These are phyloP conservation scores for Lacerta viridis DNA, from an alignment of 2,797 vertebrate species.

Conservation along the genomic window DNA sequence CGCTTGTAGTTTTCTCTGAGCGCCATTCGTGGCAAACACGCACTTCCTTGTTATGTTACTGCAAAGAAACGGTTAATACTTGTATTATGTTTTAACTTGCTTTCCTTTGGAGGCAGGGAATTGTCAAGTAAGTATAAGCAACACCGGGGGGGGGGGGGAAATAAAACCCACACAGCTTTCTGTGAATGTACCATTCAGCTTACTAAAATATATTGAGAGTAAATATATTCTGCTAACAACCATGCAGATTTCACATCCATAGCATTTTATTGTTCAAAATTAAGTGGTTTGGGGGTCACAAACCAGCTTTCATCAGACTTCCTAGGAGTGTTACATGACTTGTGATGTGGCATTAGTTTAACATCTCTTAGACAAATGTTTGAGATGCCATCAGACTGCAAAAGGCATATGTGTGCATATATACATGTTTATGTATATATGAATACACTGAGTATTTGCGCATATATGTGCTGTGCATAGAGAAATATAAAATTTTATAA, in stretches of 20 bases:
- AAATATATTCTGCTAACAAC: slow-evolving; percentile 47
- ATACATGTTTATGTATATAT: slow-evolving; percentile 78
- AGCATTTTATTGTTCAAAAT: slow-evolving; percentile 55
- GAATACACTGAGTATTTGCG: slow-evolving; percentile 61
- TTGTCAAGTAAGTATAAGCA: slow-evolving; percentile 93
- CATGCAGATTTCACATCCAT: slow-evolving; percentile 57
- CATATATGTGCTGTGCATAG: slow-evolving; percentile 59
- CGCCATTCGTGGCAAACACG: slow-evolving; percentile 33
- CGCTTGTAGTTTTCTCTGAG: slow-evolving; percentile 52
- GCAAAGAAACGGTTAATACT: slow-evolving; percentile 88
- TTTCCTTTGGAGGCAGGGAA: slow-evolving; percentile 98
- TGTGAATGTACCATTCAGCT: slow-evolving; percentile 56
- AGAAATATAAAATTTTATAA: slow-evolving; percentile 26
- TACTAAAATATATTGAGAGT: slow-evolving; percentile 24
- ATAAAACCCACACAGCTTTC: slow-evolving; percentile 55
- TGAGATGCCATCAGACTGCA: slow-evolving; percentile 57
- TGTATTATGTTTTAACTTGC: slow-evolving; percentile 96
- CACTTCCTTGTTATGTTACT: slow-evolving; percentile 59
- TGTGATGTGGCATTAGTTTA: slow-evolving; percentile 68
- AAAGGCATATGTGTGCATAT: slow-evolving; percentile 65
- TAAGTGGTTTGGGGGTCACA: slow-evolving; percentile 49
- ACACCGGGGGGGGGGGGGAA: slow-evolving; percentile 47
- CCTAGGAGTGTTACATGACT: slow-evolving; percentile 50
- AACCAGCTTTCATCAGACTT: slow-evolving; percentile 47
- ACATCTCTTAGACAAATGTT: slow-evolving; percentile 53